Percentiles rank a stretch among this genome's conserved stretches.
Conservation (phyloP, 2,113 vertebrate genomes). For the Hipposideros armiger region DNA sequence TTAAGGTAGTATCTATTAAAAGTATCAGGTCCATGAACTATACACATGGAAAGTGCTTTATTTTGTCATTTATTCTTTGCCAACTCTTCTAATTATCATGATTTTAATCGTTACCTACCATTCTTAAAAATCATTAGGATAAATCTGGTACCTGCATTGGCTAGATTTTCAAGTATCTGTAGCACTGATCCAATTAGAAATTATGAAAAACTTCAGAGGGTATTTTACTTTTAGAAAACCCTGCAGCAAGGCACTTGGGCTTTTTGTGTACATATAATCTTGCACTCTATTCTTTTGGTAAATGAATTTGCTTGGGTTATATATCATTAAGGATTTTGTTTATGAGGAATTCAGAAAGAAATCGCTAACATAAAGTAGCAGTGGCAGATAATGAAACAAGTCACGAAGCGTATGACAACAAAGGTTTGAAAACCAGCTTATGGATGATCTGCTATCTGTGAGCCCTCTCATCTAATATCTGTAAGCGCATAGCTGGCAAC, state of each 20-base stretch:
- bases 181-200: neutral
- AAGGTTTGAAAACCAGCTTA: constrained; percentile 27
- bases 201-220: neutral
- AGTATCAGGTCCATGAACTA: neutral
- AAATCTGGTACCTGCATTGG: neutral
- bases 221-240: constrained; percentile 49
- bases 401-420: constrained; percentile 54
- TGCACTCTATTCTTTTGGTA: neutral
- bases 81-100: neutral
- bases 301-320: constrained; percentile 53
- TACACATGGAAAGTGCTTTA: neutral
- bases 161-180: neutral
- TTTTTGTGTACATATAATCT: constrained; percentile 45
- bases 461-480: constrained; percentile 80
- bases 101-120: neutral
- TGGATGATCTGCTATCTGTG: constrained; percentile 53
- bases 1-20: neutral
- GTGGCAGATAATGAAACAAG: constrained; percentile 72
- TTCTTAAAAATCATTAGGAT: constrained; percentile 19
- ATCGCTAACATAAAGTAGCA: constrained; percentile 64
- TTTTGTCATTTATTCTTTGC: neutral
- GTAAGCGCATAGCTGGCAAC: constrained; percentile 73
- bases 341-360: constrained; percentile 41
- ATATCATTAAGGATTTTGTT: constrained; percentile 37
- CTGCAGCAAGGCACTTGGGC: neutral